A percentile compares a stretch with the other conserved stretches of the same genome.
These are phyloP conservation scores for Notothenia coriiceps DNA, from an alignment of 2,113 vertebrate species.

Conservation along the genomic window DNA sequence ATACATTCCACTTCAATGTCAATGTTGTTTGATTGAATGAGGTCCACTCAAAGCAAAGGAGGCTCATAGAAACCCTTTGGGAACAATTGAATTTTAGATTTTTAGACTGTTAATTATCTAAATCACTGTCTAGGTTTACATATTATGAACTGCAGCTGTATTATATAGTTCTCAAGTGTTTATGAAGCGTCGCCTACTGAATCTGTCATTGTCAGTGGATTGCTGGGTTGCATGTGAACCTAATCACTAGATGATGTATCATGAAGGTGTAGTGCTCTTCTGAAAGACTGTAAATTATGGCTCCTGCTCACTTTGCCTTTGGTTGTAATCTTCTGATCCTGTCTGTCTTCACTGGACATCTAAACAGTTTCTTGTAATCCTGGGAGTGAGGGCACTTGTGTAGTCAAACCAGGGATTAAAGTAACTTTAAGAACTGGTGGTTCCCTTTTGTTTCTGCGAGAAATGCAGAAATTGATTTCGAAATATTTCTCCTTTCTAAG, in stretches of 20 bases:
- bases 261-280: conserved; percentile 40
- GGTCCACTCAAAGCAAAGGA: conserved; percentile 27
- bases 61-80: conserved; percentile 20
- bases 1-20: conserved; percentile 45
- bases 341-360: conserved; percentile 42
- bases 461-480: conserved; percentile 4
- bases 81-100: neutral
- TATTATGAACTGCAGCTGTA: conserved; percentile 30
- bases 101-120: neutral
- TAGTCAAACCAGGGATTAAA: conserved; percentile 21
- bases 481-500: neutral
- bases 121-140: conserved; percentile 37
- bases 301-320: conserved; percentile 32
- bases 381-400: neutral
- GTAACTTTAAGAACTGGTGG: conserved; percentile 14
- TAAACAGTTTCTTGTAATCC: conserved; percentile 31
- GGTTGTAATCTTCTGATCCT: conserved; percentile 26
- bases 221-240: conserved; percentile 62
- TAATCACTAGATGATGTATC: conserved; percentile 61
- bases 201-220: conserved; percentile 53
- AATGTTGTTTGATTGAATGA: conserved; percentile 41
- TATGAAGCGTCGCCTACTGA: conserved; percentile 20
- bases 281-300: conserved; percentile 58
- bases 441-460: conserved; percentile 28
- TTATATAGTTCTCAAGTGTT: conserved; percentile 42